These are phyloP conservation scores for Pterocles burchelli DNA, from an alignment of 2,113 vertebrate species.

Conservation along the genomic window DNA sequence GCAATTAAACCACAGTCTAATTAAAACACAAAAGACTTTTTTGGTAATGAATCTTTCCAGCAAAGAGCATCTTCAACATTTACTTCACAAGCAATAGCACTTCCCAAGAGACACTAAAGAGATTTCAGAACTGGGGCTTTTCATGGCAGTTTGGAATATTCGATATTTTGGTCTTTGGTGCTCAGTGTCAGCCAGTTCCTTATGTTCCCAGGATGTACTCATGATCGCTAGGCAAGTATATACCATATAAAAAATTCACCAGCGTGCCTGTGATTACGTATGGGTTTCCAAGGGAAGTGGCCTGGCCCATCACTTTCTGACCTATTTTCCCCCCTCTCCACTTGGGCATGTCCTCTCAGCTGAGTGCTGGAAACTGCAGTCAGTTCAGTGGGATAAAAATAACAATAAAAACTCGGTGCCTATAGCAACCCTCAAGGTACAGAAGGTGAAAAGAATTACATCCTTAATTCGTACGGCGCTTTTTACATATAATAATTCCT, in stretches of 20 bases:
- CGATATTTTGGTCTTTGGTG: neutral
- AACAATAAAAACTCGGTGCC: conserved; percentile 56
- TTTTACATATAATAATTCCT: conserved; percentile 53
- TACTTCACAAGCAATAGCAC: neutral
- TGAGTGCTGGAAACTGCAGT: conserved; percentile 4
- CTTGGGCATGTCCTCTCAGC: conserved; percentile 1
- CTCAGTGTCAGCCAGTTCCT: neutral
- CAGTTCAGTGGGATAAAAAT: conserved; percentile 31
- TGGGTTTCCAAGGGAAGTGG: neutral
- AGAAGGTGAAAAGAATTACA: conserved; percentile 42
- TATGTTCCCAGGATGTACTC: neutral
- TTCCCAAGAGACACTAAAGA: neutral
- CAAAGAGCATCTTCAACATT: conserved; percentile 4
- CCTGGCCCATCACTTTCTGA: neutral
- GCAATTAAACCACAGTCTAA: conserved; percentile 26
- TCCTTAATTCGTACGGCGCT: conserved; percentile 47
- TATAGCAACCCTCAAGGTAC: conserved; percentile 40
- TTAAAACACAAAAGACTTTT: conserved; percentile 42
- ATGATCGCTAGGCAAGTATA: neutral
- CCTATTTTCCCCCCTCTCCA: neutral
- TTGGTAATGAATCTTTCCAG: neutral
- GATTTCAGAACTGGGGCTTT: neutral
- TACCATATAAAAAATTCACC: neutral
- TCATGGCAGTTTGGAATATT: neutral
- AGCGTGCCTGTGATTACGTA: neutral